Evolutionary conservation across 2,113 vertebrate genomes (phyloP).

Genomic region (Panthera uncia): DNA sequence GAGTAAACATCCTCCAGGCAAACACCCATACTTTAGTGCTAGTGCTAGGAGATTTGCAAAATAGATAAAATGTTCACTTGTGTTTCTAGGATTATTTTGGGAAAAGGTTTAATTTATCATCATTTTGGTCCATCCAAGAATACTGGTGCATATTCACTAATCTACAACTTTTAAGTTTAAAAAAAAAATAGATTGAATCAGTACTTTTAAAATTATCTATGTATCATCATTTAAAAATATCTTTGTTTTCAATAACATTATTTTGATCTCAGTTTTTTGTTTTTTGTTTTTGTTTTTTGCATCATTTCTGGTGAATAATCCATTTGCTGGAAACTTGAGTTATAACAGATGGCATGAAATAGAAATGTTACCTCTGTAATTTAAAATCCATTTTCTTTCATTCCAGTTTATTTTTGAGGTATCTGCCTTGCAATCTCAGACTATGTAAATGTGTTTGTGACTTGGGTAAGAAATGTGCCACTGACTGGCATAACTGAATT

Average conservation of each 20-base stretch:
- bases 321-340: slow-evolving; percentile 41
- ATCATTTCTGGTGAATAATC: slow-evolving; percentile 48
- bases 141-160: background rate
- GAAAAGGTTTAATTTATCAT: slow-evolving; percentile 28
- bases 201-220: background rate
- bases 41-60: background rate
- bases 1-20: background rate
- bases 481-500: slow-evolving; percentile 21
- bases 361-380: slow-evolving; percentile 59
- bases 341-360: slow-evolving; percentile 58
- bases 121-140: background rate
- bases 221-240: background rate
- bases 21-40: background rate
- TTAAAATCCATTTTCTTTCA: slow-evolving; percentile 63
- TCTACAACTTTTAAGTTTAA: background rate
- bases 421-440: slow-evolving; percentile 2
- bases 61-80: background rate
- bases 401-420: slow-evolving; percentile 38
- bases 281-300: background rate
- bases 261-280: background rate
- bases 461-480: slow-evolving; percentile 35
- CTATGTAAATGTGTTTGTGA: slow-evolving; percentile 47
- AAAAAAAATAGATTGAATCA: background rate
- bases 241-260: slow-evolving; percentile 1
- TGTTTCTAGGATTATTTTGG: background rate